phyloP scores from a whole-genome alignment of 2,888 invertebrate genomes.

The Spisula subtruncata region DNA sequence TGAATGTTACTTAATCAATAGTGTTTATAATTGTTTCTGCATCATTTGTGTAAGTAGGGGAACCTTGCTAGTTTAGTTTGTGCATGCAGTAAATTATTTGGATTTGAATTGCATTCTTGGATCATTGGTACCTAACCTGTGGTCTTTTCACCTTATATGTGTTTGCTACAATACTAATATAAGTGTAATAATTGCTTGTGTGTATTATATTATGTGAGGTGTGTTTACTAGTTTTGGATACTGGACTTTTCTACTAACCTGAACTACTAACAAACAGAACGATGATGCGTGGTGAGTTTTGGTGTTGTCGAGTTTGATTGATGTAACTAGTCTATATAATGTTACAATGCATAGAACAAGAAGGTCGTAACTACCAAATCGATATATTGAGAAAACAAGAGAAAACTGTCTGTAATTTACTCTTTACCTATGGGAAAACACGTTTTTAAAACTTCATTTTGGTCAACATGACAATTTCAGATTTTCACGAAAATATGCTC shows the following conservation, averaged over 20 bases:
- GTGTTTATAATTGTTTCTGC: not conserved
- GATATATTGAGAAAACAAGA: too few relatives aligned
- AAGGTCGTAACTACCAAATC: too few relatives aligned
- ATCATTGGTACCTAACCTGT: not conserved
- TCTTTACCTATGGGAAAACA: too few relatives aligned
- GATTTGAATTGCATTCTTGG: too few relatives aligned
- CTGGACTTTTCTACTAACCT: not conserved
- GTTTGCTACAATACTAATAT: not conserved
- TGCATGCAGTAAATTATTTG: too few relatives aligned
- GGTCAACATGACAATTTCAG: too few relatives aligned
- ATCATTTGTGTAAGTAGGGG: not conserved
- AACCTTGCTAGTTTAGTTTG: not conserved
- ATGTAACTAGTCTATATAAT: too few relatives aligned
- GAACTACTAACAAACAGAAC: not conserved
- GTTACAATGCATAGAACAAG: too few relatives aligned
- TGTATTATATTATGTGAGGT: not conserved
- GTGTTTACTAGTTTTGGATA: not conserved
- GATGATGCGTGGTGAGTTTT: conserved; percentile 33
- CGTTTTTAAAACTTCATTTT: too few relatives aligned
- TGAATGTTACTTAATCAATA: not conserved
- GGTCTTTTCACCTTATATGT: not conserved
- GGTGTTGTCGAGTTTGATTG: not conserved
- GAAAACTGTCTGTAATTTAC: too few relatives aligned
- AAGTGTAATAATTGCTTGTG: not conserved
- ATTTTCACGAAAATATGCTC: too few relatives aligned